Conservation (phyloP, 2,797 vertebrate species). For the Sebastes kiyomatsui region DNA sequence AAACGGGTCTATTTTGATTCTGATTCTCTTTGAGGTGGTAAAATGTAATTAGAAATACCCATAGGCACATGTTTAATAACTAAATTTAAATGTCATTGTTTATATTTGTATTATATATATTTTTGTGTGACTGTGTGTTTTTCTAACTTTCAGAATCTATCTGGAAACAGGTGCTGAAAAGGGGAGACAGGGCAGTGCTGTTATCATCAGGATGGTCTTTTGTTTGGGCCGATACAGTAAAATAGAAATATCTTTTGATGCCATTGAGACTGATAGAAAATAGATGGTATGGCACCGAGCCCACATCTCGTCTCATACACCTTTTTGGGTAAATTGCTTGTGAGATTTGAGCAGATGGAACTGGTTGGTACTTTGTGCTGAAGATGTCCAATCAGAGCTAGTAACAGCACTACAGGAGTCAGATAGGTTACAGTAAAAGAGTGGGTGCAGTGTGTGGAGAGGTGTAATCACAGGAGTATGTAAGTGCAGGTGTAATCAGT, state of each 20-base stretch:
- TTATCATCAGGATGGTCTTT: background rate
- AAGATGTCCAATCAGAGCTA: conserved; percentile 24
- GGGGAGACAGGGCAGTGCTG: background rate
- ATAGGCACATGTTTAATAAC: background rate
- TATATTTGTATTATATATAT: background rate
- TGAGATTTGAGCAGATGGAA: conserved; percentile 44
- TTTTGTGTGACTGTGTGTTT: background rate
- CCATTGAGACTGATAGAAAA: conserved; percentile 30
- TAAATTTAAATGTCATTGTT: background rate
- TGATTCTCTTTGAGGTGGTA: background rate
- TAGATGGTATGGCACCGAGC: conserved; percentile 4
- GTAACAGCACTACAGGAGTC: background rate
- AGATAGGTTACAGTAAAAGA: conserved; percentile 8
- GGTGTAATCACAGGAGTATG: conserved; percentile 12
- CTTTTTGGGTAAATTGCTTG: conserved; percentile 29
- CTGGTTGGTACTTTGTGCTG: conserved; percentile 7
- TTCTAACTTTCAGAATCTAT: background rate
- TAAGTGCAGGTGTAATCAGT: conserved; percentile 20
- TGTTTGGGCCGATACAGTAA: background rate
- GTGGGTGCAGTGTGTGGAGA: background rate
- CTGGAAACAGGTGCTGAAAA: background rate
- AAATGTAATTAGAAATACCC: background rate
- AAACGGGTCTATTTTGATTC: too few relatives aligned
- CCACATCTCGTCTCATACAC: conserved; percentile 30
- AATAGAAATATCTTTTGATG: conserved; percentile 9